Percentiles rank a stretch among this genome's conserved stretches.
phyloP scores from a whole-genome alignment of 2,113 vertebrate genomes.

The Neoarius graeffei region DNA sequence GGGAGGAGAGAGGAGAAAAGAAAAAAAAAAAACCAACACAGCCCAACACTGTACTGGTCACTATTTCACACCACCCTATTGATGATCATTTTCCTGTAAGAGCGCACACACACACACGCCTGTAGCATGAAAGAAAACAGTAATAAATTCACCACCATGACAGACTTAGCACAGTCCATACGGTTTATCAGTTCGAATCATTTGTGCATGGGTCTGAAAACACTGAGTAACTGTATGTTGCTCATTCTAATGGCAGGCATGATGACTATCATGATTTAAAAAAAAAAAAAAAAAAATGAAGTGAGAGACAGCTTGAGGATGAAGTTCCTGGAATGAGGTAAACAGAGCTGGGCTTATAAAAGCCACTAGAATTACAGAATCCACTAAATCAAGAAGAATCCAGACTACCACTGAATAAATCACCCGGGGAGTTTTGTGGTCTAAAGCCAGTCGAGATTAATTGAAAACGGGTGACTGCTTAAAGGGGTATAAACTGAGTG shows the following conservation, averaged over 20 bases:
- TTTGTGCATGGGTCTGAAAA: neutral
- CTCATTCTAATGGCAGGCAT: too few relatives aligned
- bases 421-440: neutral
- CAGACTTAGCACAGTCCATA: neutral
- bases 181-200: neutral
- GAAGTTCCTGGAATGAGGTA: slow-evolving; percentile 20
- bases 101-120: fast-evolving
- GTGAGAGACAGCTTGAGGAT: neutral
- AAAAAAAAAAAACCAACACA: neutral
- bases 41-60: neutral
- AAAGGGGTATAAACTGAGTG: neutral
- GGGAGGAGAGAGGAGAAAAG: neutral
- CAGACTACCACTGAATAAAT: slow-evolving; percentile 17
- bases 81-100: neutral
- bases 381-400: neutral
- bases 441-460: neutral
- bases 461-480: slow-evolving; percentile 11
- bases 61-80: neutral
- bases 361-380: neutral
- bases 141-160: neutral
- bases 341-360: neutral
- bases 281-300: slow-evolving; percentile 14
- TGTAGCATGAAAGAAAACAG: neutral
- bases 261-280: neutral
- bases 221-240: neutral